Conservation (phyloP, 2,888 invertebrate species). For the Spilarctia lutea region DNA sequence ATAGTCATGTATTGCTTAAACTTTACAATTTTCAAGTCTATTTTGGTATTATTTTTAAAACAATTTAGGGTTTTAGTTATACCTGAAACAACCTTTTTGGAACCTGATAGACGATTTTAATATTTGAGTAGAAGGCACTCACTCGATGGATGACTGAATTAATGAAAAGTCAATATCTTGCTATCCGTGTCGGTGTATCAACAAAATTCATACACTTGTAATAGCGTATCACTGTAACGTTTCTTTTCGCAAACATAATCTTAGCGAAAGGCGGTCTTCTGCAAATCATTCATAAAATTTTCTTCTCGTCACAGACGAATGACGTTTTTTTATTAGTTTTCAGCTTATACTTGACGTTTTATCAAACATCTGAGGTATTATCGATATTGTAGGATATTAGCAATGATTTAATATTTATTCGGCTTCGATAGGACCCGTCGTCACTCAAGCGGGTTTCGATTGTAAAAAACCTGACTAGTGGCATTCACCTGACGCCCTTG, state of each 20-base stretch:
- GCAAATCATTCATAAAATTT: neutral
- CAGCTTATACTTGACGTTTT: conserved; percentile 24
- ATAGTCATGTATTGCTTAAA: neutral
- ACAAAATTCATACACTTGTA: neutral
- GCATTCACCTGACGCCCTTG: conserved; percentile 85
- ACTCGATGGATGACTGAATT: too few relatives aligned
- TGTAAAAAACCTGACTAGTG: conserved; percentile 79
- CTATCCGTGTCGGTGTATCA: neutral
- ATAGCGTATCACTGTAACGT: neutral
- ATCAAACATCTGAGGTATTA: conserved; percentile 34
- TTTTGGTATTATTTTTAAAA: neutral
- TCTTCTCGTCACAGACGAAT: neutral
- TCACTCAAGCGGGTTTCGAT: conserved; percentile 74
- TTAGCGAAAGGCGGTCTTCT: neutral
- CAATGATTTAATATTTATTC: conserved; percentile 69
- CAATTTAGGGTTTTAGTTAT: neutral
- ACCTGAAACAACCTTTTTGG: neutral
- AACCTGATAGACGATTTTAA: neutral
- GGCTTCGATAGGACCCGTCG: conserved; percentile 74
- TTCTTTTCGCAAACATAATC: neutral
- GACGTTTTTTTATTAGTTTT: neutral
- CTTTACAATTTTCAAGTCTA: neutral
- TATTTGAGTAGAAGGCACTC: neutral
- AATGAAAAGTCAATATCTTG: neutral
- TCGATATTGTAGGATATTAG: conserved; percentile 61